Base-by-base conservation (phyloP, 2,797 vertebrate species). In the Poeciliopsis infans region DNA sequence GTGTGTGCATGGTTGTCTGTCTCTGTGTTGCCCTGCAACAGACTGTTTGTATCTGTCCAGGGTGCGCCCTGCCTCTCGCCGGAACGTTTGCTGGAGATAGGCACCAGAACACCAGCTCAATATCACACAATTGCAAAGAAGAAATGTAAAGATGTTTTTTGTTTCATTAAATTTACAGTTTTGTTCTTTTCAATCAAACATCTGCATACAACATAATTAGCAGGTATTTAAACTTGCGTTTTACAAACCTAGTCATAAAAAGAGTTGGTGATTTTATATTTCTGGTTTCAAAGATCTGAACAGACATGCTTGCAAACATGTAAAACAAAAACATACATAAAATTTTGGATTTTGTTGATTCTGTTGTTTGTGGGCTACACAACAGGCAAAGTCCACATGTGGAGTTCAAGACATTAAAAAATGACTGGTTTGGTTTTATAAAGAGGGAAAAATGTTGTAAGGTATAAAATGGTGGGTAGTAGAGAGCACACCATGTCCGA, bases 401-500 rank as follows among this genome's bases (percentile, higher is more conserved):
- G 4, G 68, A 70, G 68, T 70, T 70, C 68, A 70, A n/a, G 68
- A 16, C 41, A 43, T 43, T 70, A 70, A n/a, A 45, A 45, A 13
- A 33, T 36, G 78, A 43, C 25, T 53, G 7, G 16, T 41, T 20
- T 55, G 23, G 49, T 45, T 77, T 77, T 28, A 55, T n/a, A 31
- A 23, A 77, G 59, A 49, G 36, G 66, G 25, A 18, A 15, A 43
- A 43, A 7, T n/a, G n/a, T 55, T 55, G 18, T 20, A 57, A 39
- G 33, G 25, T 25, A 41, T 57, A 18, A 43, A 41, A 5, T 75
- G 49, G n/a, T 23, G 28, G 47, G 16, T 16, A 55, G 36, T 41
- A n/a, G 73, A 46, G 28, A 75, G 74, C 33, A 61, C 7, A 59
- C 33, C 55, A 36, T 25, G 45, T 75, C 74, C 45, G 66, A 76